A percentile compares a stretch with the other conserved stretches of the same genome.
Evolutionary conservation across 2,113 vertebrate species (phyloP).

Genomic region (Siniperca knerii): DNA sequence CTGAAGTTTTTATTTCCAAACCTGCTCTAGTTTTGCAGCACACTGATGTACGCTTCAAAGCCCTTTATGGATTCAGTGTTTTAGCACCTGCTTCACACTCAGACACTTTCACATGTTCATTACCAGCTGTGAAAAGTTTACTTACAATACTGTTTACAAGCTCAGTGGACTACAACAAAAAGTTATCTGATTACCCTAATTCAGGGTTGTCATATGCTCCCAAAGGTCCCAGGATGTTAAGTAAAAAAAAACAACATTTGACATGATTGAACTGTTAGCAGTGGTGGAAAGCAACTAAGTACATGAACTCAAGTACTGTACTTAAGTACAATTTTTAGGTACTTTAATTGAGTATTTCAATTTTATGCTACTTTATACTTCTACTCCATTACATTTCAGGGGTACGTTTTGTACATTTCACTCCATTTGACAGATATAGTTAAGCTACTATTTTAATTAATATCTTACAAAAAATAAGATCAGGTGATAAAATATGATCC

Average conservation of each 20-base stretch:
- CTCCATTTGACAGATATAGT: neutral
- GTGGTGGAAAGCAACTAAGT: neutral
- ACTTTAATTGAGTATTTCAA: neutral
- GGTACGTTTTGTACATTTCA: neutral
- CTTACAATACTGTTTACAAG: neutral
- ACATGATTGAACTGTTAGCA: neutral
- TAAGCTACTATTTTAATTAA: neutral
- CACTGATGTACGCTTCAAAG: neutral
- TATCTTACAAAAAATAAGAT: neutral
- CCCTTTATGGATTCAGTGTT: neutral
- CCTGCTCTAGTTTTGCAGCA: conserved; percentile 5
- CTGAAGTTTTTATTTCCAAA: conserved; percentile 1
- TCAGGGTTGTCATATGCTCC: neutral
- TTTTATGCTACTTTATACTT: neutral
- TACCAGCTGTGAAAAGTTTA: neutral
- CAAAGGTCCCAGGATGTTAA: neutral
- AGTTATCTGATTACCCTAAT: neutral
- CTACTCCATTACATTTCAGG: neutral
- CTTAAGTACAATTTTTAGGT: neutral
- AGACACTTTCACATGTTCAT: neutral
- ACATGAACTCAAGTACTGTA: neutral
- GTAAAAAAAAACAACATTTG: neutral
- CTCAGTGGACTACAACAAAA: neutral
- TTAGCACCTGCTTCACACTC: conserved; percentile 1
- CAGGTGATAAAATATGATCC: neutral